These are phyloP conservation scores for Halesus radiatus DNA, from an alignment of 1,140 invertebrate genomes.

Conservation along the genomic window DNA sequence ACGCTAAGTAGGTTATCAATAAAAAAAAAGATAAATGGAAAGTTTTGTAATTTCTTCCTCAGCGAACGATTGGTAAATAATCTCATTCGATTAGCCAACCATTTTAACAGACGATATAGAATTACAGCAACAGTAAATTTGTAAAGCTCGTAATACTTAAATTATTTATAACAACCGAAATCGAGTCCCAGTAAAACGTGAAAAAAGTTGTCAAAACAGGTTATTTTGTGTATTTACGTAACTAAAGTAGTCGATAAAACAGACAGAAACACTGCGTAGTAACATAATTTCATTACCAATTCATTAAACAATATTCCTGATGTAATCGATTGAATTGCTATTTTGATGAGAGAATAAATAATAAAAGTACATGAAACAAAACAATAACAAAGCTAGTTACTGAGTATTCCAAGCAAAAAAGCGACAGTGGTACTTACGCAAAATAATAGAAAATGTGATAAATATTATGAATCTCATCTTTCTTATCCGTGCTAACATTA, in stretches of 20 bases:
- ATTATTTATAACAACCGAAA: too few relatives aligned
- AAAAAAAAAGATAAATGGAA: too few relatives aligned
- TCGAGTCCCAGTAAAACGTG: not conserved
- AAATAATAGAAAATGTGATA: slow-evolving; percentile 40
- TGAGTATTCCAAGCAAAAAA: slow-evolving; percentile 14
- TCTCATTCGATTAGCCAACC: too few relatives aligned
- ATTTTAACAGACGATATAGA: too few relatives aligned
- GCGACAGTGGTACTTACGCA: slow-evolving; percentile 38
- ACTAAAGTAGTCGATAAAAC: not conserved
- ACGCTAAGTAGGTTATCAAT: too few relatives aligned
- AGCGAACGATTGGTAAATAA: too few relatives aligned
- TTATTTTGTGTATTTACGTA: slow-evolving; percentile 15
- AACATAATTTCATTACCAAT: too few relatives aligned
- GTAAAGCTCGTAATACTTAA: too few relatives aligned
- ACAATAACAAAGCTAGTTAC: slow-evolving; percentile 32
- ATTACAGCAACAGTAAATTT: too few relatives aligned
- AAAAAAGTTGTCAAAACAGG: slow-evolving; percentile 14
- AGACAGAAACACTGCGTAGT: too few relatives aligned
- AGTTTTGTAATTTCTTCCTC: too few relatives aligned
- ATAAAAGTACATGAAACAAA: slow-evolving; percentile 4
- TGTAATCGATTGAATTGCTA: not conserved
- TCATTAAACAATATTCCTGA: not conserved
- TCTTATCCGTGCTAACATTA: slow-evolving; percentile 43
- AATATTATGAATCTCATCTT: slow-evolving; percentile 44
- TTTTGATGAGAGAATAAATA: not conserved